These are phyloP conservation scores for Cordylochernes scorpioides DNA, from an alignment of 2,888 invertebrate species.

Conservation along the genomic window DNA sequence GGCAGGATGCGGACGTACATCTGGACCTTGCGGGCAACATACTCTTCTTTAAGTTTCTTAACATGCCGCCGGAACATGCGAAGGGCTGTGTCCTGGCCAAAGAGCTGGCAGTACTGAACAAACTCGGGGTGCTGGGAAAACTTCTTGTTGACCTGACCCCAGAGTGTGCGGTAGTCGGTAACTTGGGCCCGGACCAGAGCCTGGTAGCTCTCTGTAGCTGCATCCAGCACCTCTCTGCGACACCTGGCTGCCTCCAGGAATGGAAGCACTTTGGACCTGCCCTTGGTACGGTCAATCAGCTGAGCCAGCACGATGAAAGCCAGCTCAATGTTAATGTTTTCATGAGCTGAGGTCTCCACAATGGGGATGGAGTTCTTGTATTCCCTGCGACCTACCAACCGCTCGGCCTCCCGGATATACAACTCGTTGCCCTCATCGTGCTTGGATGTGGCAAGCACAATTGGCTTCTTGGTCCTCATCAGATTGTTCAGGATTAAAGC, in stretches of 20 bases:
- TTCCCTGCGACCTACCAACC: slow-evolving; percentile 61
- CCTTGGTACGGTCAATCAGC: slow-evolving; percentile 67
- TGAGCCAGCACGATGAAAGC: slow-evolving; percentile 59
- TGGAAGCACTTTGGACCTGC: slow-evolving; percentile 31
- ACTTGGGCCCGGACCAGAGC: slow-evolving; percentile 49
- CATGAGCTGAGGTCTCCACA: slow-evolving; percentile 80
- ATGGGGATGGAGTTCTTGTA: slow-evolving; percentile 55
- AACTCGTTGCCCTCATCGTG: slow-evolving; percentile 72
- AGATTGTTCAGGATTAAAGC: slow-evolving; percentile 48
- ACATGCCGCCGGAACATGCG: slow-evolving; percentile 47
- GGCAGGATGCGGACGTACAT: slow-evolving; percentile 49
- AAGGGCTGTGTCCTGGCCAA: slow-evolving; percentile 58
- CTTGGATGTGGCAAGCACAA: slow-evolving; percentile 79
- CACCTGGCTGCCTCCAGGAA: slow-evolving; percentile 58
- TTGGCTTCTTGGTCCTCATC: slow-evolving; percentile 74
- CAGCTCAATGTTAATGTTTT: slow-evolving; percentile 80
- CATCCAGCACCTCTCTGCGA: slow-evolving; percentile 61
- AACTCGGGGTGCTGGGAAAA: slow-evolving; percentile 64
- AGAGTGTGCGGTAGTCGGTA: slow-evolving; percentile 39
- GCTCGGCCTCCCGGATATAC: slow-evolving; percentile 63
- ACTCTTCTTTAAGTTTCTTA: slow-evolving; percentile 51
- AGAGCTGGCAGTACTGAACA: slow-evolving; percentile 55
- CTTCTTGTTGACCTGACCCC: slow-evolving; percentile 62
- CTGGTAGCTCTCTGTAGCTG: slow-evolving; percentile 66
- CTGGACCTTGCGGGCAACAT: slow-evolving; percentile 43